A percentile compares a stretch with the other conserved stretches of the same genome.
phyloP scores from a whole-genome alignment of 2,888 invertebrate species.

The Chironomus tentans region DNA sequence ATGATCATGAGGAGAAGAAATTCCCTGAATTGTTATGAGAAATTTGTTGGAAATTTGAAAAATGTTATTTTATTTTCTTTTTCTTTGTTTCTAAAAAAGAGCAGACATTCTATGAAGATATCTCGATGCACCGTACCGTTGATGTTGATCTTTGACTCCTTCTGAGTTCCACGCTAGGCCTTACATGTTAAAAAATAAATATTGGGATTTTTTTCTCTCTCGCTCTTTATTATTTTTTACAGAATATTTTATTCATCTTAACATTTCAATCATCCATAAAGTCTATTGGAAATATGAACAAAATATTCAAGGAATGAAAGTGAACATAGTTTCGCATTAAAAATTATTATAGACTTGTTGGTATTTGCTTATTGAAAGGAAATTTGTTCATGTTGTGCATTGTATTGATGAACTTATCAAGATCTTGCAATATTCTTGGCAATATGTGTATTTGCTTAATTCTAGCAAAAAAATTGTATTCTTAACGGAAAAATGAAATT shows the following conservation, averaged over 20 bases:
- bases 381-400: too few species aligned
- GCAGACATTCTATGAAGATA: neutral
- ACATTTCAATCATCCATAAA: neutral
- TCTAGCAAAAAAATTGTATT: too few species aligned
- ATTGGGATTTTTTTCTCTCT: neutral
- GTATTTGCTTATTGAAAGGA: too few species aligned
- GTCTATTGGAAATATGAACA: too few species aligned
- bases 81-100: neutral
- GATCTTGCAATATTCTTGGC: too few species aligned
- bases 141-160: constrained; percentile 11
- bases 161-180: neutral
- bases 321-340: too few species aligned
- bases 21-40: neutral
- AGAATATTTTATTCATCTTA: neutral
- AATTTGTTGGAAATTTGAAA: constrained; percentile 13
- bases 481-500: too few species aligned
- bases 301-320: too few species aligned
- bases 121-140: constrained; percentile 1
- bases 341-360: too few species aligned
- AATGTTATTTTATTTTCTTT: neutral
- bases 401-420: too few species aligned
- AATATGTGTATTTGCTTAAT: too few species aligned
- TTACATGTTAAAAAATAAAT: too few species aligned
- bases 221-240: neutral
- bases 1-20: neutral